Percentiles rank a stretch among this genome's conserved stretches.
phyloP scores from a whole-genome alignment of 2,797 vertebrate species.

The Sebastiscus tertius region DNA sequence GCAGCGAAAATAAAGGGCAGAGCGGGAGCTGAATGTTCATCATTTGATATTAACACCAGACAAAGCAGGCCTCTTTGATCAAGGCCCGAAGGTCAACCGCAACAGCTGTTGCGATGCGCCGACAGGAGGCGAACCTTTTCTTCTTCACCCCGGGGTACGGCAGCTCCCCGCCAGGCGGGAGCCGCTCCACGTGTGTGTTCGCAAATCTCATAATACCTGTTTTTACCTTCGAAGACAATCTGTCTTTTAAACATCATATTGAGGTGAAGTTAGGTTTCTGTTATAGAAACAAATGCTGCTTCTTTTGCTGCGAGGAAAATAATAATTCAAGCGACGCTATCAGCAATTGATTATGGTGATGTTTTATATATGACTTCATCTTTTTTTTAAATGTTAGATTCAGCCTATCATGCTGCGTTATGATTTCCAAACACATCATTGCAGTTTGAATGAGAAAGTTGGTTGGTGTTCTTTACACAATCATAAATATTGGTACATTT shows the following conservation, averaged over 20 bases:
- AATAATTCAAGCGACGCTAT: no score
- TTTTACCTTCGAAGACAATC: not conserved
- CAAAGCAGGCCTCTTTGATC: conserved; percentile 78
- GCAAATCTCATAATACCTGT: conserved; percentile 19
- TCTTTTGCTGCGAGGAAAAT: not conserved
- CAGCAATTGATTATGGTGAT: rapidly evolving
- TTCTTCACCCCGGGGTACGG: conserved; percentile 42
- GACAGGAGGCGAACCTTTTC: conserved; percentile 42
- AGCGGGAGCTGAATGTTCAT: conserved; percentile 69
- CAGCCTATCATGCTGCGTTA: not conserved
- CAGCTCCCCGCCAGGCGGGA: conserved; percentile 24
- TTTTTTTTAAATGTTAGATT: not conserved
- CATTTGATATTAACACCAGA: conserved; percentile 76
- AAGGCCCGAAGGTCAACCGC: conserved; percentile 73
- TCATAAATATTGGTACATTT: no score
- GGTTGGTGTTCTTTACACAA: no score
- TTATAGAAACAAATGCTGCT: not conserved
- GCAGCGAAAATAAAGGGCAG: conserved; percentile 66
- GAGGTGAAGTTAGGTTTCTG: not conserved
- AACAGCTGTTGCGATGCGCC: conserved; percentile 65
- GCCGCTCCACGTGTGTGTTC: not conserved
- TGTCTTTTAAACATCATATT: not conserved
- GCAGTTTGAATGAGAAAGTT: no score
- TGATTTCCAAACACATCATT: no score
- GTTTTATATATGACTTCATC: not conserved